These are phyloP conservation scores for Fragum fragum DNA, from an alignment of 2,888 invertebrate genomes.

Conservation along the genomic window DNA sequence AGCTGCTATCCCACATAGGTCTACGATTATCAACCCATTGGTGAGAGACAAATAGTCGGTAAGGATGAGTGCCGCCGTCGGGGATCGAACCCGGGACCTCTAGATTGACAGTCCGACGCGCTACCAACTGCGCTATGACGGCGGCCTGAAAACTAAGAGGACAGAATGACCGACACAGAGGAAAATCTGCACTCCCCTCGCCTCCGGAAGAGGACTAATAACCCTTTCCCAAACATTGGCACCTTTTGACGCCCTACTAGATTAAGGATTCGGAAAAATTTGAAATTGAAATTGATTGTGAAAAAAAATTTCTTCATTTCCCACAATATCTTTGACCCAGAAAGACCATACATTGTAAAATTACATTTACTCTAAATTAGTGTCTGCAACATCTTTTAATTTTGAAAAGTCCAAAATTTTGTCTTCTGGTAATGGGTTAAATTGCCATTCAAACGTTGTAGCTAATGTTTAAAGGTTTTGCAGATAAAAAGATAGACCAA, in stretches of 20 bases:
- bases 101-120: too few species aligned
- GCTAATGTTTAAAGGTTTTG: not conserved
- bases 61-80: too few species aligned
- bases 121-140: too few species aligned
- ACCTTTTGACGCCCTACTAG: not conserved
- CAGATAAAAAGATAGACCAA: slow-evolving; percentile 6
- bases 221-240: too few species aligned
- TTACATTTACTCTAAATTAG: not conserved
- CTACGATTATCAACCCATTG: too few species aligned
- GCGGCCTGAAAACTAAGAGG: not conserved
- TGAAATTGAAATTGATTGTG: not conserved
- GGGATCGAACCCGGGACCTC: too few species aligned
- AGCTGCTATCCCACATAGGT: too few species aligned
- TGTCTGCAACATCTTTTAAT: not conserved
- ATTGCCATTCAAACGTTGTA: not conserved
- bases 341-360: not conserved
- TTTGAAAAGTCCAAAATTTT: not conserved
- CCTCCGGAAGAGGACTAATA: too few species aligned
- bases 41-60: too few species aligned
- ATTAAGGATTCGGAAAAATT: not conserved
- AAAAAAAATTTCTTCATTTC: not conserved
- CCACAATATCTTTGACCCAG: not conserved
- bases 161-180: not conserved
- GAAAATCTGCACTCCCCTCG: too few species aligned
- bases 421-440: not conserved